phyloP scores from a whole-genome alignment of 2,113 vertebrate genomes.

The Archilochus colubris region DNA sequence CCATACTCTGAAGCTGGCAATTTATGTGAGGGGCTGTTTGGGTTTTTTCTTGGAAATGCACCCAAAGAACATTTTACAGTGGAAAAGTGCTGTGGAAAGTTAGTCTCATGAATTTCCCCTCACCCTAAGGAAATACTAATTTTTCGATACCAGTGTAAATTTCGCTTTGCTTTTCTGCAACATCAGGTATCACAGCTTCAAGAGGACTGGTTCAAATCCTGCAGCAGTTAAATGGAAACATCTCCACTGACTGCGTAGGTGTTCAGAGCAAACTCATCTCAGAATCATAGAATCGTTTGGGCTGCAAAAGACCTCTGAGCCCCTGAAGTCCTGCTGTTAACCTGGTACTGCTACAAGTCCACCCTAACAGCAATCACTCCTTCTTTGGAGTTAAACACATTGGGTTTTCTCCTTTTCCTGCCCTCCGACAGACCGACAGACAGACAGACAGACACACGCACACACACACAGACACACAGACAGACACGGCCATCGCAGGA shows the following conservation, averaged over 20 bases:
- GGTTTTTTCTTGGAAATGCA: background rate
- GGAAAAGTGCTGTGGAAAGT: background rate
- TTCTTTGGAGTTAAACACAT: background rate
- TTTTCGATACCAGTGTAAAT: accelerated
- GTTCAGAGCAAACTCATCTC: background rate
- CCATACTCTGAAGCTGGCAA: too few species aligned
- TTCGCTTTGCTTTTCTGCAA: accelerated
- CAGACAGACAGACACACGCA: too few species aligned
- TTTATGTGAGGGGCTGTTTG: background rate
- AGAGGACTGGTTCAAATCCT: background rate
- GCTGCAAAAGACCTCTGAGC: too few species aligned
- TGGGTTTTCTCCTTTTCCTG: too few species aligned
- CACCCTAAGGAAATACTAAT: accelerated
- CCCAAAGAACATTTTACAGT: background rate
- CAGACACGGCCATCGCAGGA: background rate
- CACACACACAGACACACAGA: too few species aligned
- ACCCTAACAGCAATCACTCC: background rate
- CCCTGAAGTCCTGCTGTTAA: too few species aligned
- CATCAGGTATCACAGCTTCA: accelerated
- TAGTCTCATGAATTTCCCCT: background rate
- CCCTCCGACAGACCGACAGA: background rate
- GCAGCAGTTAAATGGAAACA: background rate
- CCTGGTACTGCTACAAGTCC: too few species aligned
- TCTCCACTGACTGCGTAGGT: background rate
- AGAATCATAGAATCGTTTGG: too few species aligned